phyloP scores from a whole-genome alignment of 2,113 vertebrate species.

The Nothobranchius furzeri region DNA sequence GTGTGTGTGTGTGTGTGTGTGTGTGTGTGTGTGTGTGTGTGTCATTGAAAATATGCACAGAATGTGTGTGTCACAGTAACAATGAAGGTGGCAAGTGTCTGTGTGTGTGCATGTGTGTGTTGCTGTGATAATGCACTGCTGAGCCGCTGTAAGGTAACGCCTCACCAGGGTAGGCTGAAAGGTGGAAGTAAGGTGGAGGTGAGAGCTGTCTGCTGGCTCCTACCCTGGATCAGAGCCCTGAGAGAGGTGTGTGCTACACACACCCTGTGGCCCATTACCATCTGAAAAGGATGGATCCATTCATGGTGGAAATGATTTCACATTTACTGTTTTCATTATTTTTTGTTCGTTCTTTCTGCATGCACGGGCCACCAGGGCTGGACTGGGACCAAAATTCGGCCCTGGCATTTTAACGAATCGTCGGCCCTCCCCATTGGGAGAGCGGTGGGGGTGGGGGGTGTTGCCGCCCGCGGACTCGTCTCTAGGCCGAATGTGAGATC shows the following conservation, averaged over 20 bases:
- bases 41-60: constrained; percentile 64
- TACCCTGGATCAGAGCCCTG: constrained; percentile 37
- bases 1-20: constrained; percentile 40
- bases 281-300: constrained; percentile 1
- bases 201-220: constrained; percentile 16
- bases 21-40: constrained; percentile 38
- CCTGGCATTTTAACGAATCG: no score
- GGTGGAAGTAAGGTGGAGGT: constrained; percentile 50
- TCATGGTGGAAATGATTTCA: background rate
- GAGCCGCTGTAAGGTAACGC: constrained; percentile 68
- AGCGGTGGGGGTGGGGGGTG: no score
- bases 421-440: no score
- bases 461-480: no score
- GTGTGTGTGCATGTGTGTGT: constrained; percentile 40
- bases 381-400: no score
- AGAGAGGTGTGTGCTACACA: background rate
- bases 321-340: no score
- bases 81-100: constrained; percentile 42
- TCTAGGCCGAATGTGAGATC: no score
- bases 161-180: constrained; percentile 50
- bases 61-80: constrained; percentile 63
- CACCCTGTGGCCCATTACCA: background rate
- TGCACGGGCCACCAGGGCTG: no score
- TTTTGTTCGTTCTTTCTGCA: background rate
- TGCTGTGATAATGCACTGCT: constrained; percentile 49